Evolutionary conservation across 1,140 invertebrate species (phyloP).

Genomic region (Sinella curviseta): DNA sequence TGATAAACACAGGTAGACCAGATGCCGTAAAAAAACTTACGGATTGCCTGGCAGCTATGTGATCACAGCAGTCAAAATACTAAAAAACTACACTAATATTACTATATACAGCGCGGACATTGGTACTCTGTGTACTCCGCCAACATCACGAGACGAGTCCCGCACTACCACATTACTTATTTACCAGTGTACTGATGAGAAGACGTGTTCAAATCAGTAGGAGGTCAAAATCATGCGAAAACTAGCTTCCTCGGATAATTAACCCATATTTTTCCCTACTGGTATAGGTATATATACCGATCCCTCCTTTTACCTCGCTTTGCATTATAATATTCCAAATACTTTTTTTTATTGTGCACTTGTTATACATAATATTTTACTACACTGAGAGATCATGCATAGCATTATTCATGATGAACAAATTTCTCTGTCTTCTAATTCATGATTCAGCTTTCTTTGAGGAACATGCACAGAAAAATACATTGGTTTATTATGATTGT

Average conservation of each 20-base stretch:
- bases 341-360: background rate
- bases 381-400: background rate
- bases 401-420: background rate
- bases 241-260: constrained; percentile 48
- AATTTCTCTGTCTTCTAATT: background rate
- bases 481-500: background rate
- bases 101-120: no score
- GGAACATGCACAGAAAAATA: background rate
- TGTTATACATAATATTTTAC: background rate
- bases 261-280: constrained; percentile 47
- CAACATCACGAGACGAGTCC: no score
- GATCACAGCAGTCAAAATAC: background rate
- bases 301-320: no score
- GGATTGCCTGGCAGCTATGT: background rate
- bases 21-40: background rate
- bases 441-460: background rate
- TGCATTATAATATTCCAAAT: background rate
- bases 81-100: no score
- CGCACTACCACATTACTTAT: background rate
- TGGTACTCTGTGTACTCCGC: no score
- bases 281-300: no score
- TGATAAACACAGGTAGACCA: background rate
- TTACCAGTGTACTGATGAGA: constrained; percentile 35
- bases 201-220: constrained; percentile 48
- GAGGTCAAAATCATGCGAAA: constrained; percentile 49